These are phyloP conservation scores for Colaptes auratus DNA, from an alignment of 2,113 vertebrate species.

Conservation along the genomic window DNA sequence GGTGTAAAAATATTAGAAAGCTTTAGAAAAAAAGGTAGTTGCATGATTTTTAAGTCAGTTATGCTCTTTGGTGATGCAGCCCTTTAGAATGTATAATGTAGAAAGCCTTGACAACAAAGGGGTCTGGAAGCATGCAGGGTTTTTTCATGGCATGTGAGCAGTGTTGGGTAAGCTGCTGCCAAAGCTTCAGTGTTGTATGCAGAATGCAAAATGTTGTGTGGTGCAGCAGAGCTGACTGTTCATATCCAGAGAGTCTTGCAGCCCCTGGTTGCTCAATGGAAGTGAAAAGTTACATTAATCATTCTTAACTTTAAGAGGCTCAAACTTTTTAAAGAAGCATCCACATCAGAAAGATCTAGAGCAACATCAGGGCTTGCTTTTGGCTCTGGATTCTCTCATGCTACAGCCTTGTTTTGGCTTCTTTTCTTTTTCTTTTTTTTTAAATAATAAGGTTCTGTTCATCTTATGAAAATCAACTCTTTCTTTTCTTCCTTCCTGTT, in stretches of 20 bases:
- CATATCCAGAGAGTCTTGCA: neutral
- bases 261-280: neutral
- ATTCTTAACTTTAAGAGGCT: neutral
- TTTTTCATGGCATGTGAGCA: neutral
- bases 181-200: neutral
- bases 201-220: neutral
- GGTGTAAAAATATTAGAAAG: neutral
- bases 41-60: neutral
- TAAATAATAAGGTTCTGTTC: constrained; percentile 8
- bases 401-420: neutral
- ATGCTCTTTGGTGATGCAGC: neutral
- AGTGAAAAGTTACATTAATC: neutral
- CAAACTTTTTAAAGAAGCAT: neutral
- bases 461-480: constrained; percentile 21
- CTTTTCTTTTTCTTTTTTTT: neutral
- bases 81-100: neutral
- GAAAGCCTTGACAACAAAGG: neutral
- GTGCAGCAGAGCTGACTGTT: neutral
- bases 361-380: neutral
- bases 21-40: neutral
- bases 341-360: neutral
- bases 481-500: constrained; percentile 41
- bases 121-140: neutral
- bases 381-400: neutral
- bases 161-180: neutral